Percentiles rank a stretch among this genome's conserved stretches.
phyloP scores from a whole-genome alignment of 2,113 vertebrate genomes.

The Tauraco erythrolophus region DNA sequence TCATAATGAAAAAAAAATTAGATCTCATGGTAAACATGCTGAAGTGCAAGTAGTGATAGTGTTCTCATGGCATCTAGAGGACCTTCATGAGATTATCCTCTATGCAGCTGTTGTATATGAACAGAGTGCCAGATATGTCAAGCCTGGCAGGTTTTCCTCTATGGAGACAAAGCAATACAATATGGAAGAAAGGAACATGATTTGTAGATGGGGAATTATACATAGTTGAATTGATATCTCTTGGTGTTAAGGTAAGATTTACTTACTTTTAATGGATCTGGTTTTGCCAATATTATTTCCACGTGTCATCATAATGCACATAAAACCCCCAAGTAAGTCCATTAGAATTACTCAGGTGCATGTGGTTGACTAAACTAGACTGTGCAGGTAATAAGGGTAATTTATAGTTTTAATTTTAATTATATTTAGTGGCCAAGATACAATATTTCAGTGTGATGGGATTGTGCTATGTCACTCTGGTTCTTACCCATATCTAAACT shows the following conservation, averaged over 20 bases:
- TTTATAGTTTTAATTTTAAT: not conserved
- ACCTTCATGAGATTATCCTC: not conserved
- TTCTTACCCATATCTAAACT: not conserved
- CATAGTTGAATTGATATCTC: not conserved
- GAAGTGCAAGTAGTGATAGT: not conserved
- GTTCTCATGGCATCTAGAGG: not conserved
- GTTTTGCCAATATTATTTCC: not conserved
- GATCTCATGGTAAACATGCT: not conserved
- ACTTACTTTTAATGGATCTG: not conserved
- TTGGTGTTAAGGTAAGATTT: not conserved
- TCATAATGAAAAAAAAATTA: not conserved
- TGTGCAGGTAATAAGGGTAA: not conserved
- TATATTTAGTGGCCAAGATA: not conserved
- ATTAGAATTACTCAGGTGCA: not conserved
- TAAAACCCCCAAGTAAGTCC: not conserved
- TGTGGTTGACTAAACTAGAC: not conserved
- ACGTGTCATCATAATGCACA: fast-evolving
- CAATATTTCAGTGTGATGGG: not conserved
- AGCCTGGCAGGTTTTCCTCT: not conserved
- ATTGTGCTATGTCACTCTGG: not conserved
- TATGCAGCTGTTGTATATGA: not conserved
- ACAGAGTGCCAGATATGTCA: not conserved
- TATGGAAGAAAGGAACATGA: not conserved
- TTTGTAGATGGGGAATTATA: not conserved
- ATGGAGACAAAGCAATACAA: not conserved